These are phyloP conservation scores for Metallyticus violacea DNA, from an alignment of 2,888 invertebrate species.

Conservation along the genomic window DNA sequence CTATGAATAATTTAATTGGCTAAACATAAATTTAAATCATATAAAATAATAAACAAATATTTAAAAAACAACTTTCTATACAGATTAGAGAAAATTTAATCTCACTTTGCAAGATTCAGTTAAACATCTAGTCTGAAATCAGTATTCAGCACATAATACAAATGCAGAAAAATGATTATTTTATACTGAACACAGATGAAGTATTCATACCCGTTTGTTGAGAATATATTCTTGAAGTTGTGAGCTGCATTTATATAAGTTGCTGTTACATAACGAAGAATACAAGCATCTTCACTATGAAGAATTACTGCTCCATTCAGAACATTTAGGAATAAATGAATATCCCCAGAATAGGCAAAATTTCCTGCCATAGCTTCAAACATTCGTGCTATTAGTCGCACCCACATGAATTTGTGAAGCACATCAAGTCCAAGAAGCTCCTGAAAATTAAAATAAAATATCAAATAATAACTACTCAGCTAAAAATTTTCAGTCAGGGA, in stretches of 20 bases:
- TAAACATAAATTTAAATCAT: too few relatives aligned
- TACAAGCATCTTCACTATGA: conserved; percentile 95
- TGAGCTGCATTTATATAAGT: conserved; percentile 97
- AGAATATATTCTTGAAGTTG: conserved; percentile 98
- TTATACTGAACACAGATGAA: too few relatives aligned
- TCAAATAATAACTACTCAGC: too few relatives aligned
- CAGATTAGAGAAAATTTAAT: too few relatives aligned
- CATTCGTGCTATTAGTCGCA: conserved; percentile 91
- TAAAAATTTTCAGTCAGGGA: too few relatives aligned
- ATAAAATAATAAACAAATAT: too few relatives aligned
- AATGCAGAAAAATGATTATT: too few relatives aligned
- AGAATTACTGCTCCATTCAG: conserved; percentile 93
- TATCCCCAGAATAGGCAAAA: conserved; percentile 94
- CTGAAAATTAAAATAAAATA: conserved; percentile 43
- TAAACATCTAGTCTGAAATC: too few relatives aligned
- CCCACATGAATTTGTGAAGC: conserved; percentile 98
- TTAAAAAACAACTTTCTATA: too few relatives aligned
- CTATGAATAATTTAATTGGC: too few relatives aligned
- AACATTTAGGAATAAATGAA: conserved; percentile 96
- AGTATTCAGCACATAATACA: too few relatives aligned
- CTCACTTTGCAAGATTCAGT: too few relatives aligned
- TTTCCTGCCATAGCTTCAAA: conserved; percentile 98
- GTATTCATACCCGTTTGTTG: conserved; percentile 77
- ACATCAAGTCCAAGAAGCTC: conserved; percentile 91
- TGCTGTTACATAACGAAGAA: conserved; percentile 92